Evolutionary conservation across 2,113 vertebrate species (phyloP), one percentile per base, ranked within the genome.

Genomic region (Ctenodactylus gundi): DNA sequence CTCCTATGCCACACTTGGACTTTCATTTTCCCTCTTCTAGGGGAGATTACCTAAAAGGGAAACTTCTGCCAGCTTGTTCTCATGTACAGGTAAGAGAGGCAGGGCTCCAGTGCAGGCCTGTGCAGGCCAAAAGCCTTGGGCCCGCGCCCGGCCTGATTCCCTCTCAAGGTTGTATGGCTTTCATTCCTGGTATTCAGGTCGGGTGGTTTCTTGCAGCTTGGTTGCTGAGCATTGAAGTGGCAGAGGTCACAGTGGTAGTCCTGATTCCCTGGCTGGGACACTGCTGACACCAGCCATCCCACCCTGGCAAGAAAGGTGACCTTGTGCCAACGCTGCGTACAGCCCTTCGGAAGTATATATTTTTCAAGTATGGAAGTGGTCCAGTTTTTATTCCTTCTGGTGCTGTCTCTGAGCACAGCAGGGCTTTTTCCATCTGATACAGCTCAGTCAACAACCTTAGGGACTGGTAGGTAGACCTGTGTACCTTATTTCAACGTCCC

Each of bases 301-400:
- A 82, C 96, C 90, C 8, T 86, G 83, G 93, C 85, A 90, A 96
- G 96, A 96, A 98, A 98, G 98, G 97, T 98, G 97, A 98, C 98
- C 97, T 98, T 98, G 97, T 97, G 87, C 95, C 95, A 96, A 95
- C 93, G 90, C 90, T 51, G 96, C 55, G 14, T 92, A 55, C 62
- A 94, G 92, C 89, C 94, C 92, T 96, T 88, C 34, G 6, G 82
- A 94, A 94, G 80, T 84, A 53, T 49, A 8, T 89, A 36, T 73
- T 65, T 94, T 77, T 93, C 87, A 86, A 62, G 67, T 57, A 86
- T 7, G 20, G 81, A 85, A 93, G 72, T 29, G 70, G 78, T 90
- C 77, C 2, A 7, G 91, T 94, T 94, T 55, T 95, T 89, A 31
- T 95, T 97, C 23, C 85, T 95, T 68, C 29, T 55, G 85, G 72